Conservation (phyloP, 2,888 invertebrate genomes). For the Noctua pronuba region DNA sequence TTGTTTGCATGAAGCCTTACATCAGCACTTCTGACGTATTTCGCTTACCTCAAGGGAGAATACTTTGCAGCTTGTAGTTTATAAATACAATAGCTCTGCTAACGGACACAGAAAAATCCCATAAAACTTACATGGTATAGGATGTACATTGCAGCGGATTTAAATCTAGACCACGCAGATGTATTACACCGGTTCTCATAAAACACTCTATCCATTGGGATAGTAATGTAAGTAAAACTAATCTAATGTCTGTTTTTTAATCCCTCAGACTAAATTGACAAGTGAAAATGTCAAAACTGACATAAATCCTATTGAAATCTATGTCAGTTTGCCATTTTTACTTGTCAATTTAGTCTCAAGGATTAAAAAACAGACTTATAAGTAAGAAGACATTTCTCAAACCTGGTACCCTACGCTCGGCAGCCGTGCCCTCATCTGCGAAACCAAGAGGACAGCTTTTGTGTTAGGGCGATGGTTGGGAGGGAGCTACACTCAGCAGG, state of each 20-base stretch:
- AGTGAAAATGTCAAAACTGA: too few species aligned
- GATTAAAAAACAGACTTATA: too few species aligned
- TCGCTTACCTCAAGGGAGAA: constrained; percentile 3
- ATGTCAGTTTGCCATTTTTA: too few species aligned
- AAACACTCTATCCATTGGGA: background rate
- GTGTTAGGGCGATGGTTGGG: too few species aligned
- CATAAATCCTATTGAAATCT: too few species aligned
- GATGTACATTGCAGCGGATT: background rate
- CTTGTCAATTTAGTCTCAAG: too few species aligned
- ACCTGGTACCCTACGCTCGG: background rate
- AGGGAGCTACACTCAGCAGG: too few species aligned
- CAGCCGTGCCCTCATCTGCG: background rate
- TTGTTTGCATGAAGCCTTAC: constrained; percentile 45
- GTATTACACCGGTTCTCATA: background rate
- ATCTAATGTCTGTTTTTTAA: too few species aligned
- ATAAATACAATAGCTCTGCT: background rate
- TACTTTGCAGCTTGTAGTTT: background rate
- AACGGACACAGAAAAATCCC: background rate
- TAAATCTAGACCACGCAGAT: too few species aligned
- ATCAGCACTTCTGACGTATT: constrained; percentile 13
- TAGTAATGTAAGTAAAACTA: too few species aligned
- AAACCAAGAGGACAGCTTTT: background rate
- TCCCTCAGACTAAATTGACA: too few species aligned
- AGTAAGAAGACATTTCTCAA: too few species aligned
- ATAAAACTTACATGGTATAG: background rate